Base-by-base conservation (phyloP, 2,113 vertebrate genomes). In the Lamprologus lemairii region DNA sequence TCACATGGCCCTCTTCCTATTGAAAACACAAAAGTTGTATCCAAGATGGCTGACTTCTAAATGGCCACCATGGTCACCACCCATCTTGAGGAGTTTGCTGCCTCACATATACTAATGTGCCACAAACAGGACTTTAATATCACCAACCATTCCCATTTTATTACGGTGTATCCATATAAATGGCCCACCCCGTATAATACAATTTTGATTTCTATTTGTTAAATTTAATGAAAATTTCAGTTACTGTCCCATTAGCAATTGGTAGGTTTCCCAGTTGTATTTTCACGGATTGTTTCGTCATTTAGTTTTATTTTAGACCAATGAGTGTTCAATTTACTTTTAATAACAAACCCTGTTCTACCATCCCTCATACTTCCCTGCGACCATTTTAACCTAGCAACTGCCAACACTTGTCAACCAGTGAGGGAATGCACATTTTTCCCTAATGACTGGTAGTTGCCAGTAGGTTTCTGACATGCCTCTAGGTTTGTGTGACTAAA, bases 111-210 rank as follows among this genome's bases (percentile, higher is more conserved):
- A 47, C 45, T 47, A 47, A 16, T 1, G 14, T 16, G 14, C 45
- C 45, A 47, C 45, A 47, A 47, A 47, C 45, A 47, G 45, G 45
- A 47, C 45, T 47, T 47, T 47, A 4, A 47, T 47, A 47, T 47
- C 45, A 47, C 6, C 45, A 47, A 47, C 0, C 42, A 0, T 47
- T 47, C 14, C 42, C 14, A 47, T 47, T 0, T 16, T 47, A 47
- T 47, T 16, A 47, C 45, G 0, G 0, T 47, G 14, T 47, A 47
- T 1, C 45, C 45, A 47, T 47, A 47, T 47, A 16, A 47, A 47
- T 47, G 14, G 14, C 0, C 14, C 45, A 47, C 14, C 45, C 45
- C 0, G 45, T 2, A 37, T 37, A 5, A 65, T 65, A 65, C 0
- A 65, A 37, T 21, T 21, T 65, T 37, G 19, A 37, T 65, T 65